Base-by-base conservation (phyloP, 2,113 vertebrate genomes). In the Syngnathoides biaculeatus region DNA sequence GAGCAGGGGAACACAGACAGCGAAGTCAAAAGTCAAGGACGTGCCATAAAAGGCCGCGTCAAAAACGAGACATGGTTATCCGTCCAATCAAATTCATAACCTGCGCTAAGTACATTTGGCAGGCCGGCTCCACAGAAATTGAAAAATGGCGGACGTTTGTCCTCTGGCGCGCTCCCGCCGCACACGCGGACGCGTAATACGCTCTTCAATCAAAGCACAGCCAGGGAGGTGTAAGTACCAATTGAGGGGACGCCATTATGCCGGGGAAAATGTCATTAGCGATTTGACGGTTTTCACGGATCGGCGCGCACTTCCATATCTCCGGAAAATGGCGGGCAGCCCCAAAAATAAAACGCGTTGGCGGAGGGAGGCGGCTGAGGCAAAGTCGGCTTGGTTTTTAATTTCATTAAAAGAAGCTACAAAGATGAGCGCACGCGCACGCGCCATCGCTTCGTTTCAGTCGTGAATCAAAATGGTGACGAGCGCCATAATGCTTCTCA, bases 281-380 rank as follows among this genome's bases (percentile, higher is more conserved):
- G 65, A 78, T 88, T 88, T 87, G 77, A 86, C 77, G 86, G 90
- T 90, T 90, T 90, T 91, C 85, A 90, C 50, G 83, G 80, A 72
- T 69, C 74, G 30, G 52, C 74, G 85, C 59, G 19, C 10, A 27
- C 71, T 40, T 73, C 69, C 84, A 72, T 71, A 71, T 74, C 64
- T 80, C 30, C 56, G 70, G 71, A 83, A 83, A 69, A 76, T 15
- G 59, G 69, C 59, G 82, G 75, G 67, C 74, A 74, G 76, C 67
- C 65, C 71, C 70, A 58, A 74, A 66, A 75, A 67, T 48, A 68
- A 65, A 72, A 6, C 30, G 30, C 30, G 30, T 17, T 50, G 1
- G 20, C 55, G 57, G 24, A 73, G 20, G 39, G 45, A 64, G 56
- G 38, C 59, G 65, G 22, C 59, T 20, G 52, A 3, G 20, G 15